Conservation (phyloP, 2,113 vertebrate species). For the Sakesphorus luctuosus region DNA sequence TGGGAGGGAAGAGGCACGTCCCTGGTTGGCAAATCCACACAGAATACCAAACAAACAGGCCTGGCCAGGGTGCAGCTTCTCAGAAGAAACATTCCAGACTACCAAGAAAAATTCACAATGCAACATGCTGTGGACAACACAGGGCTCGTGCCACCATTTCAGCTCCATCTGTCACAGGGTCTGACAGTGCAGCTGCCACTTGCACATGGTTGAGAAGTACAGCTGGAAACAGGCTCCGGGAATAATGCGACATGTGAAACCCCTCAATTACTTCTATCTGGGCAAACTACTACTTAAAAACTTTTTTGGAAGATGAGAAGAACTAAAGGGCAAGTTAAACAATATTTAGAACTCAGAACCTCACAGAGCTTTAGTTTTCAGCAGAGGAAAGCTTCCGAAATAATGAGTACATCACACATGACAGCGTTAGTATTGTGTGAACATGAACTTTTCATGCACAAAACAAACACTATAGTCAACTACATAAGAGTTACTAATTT, state of each 20-base stretch:
- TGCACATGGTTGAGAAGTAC: slow-evolving; percentile 11
- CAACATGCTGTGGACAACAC: not conserved
- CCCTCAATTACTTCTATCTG: not conserved
- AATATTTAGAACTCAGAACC: not conserved
- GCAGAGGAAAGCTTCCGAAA: not conserved
- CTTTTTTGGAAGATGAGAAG: not conserved
- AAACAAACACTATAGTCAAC: not conserved
- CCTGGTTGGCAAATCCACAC: not conserved
- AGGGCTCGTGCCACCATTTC: slow-evolving; percentile 23
- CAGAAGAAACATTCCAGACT: slow-evolving; percentile 28
- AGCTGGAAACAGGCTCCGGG: slow-evolving; percentile 36
- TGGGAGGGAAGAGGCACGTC: not conserved
- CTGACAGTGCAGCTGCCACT: slow-evolving; percentile 51
- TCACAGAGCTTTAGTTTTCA: not conserved
- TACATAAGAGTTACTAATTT: not conserved
- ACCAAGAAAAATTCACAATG: not conserved
- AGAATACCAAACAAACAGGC: slow-evolving; percentile 9
- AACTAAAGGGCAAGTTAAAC: not conserved
- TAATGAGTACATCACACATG: not conserved
- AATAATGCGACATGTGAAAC: slow-evolving; percentile 29
- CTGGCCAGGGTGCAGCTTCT: not conserved
- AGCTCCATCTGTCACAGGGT: slow-evolving; percentile 57
- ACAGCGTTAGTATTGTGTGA: not conserved
- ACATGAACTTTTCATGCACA: not conserved
- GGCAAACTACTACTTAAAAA: not conserved